Conservation (phyloP, 2,888 invertebrate species). For the Drosophila barbarae region DNA sequence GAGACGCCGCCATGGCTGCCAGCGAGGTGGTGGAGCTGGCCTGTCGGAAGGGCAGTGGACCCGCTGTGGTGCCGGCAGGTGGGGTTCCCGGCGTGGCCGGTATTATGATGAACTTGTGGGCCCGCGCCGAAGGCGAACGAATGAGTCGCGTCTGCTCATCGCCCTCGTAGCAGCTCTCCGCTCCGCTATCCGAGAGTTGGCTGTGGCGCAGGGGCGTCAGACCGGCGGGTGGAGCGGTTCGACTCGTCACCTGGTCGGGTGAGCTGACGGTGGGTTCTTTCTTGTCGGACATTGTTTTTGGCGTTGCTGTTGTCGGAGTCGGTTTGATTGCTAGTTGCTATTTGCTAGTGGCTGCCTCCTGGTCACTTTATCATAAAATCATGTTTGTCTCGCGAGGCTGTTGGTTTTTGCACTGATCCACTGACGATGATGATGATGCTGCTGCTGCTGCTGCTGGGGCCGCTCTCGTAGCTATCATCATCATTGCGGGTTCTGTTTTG, state of each 20-base stretch:
- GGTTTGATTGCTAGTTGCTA: constrained; percentile 18
- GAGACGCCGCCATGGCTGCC: constrained; percentile 58
- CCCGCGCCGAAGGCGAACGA: constrained; percentile 71
- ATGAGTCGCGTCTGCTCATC: constrained; percentile 77
- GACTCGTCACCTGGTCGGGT: constrained; percentile 48
- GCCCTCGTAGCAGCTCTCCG: constrained; percentile 71
- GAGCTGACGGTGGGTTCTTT: constrained; percentile 44
- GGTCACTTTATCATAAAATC: constrained; percentile 57
- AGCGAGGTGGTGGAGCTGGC: constrained; percentile 69
- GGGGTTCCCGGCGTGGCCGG: constrained; percentile 71
- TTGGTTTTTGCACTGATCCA: constrained; percentile 35
- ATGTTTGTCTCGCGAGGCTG: constrained; percentile 41
- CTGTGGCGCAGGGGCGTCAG: constrained; percentile 69
- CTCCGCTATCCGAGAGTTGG: constrained; percentile 75
- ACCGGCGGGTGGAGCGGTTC: constrained; percentile 50
- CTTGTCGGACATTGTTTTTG: constrained; percentile 31
- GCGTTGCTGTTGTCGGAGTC: constrained; percentile 1
- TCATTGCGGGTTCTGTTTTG: constrained; percentile 49
- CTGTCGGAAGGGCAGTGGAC: constrained; percentile 58
- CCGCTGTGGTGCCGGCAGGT: constrained; percentile 4
- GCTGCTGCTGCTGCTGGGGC: constrained; percentile 28
- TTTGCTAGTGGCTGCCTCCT: constrained; percentile 17
- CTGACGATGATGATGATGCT: constrained; percentile 3
- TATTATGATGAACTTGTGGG: constrained; percentile 78
- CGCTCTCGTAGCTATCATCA: constrained; percentile 59